Conservation (phyloP, 2,888 invertebrate species). For the Brachyptera risi region DNA sequence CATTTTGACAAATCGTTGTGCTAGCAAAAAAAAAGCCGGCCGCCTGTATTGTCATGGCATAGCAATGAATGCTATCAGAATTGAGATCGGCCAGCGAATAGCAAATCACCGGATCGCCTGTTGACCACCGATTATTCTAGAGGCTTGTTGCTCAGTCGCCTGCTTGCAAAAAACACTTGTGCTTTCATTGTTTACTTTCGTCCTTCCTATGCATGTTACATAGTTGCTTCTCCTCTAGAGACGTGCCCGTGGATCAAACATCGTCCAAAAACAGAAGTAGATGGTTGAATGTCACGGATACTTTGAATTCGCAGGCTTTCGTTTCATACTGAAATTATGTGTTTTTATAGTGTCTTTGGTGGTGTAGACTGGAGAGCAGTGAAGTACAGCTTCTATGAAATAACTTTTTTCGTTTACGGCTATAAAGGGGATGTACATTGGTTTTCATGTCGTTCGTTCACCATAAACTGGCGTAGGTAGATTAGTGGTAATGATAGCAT, state of each 20-base stretch:
- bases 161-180: conserved; percentile 10
- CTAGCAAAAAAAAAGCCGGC: neutral
- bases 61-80: neutral
- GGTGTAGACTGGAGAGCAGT: too few species aligned
- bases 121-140: conserved; percentile 16
- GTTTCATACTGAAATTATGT: neutral
- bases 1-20: conserved; percentile 12
- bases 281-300: neutral
- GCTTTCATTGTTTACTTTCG: conserved; percentile 16
- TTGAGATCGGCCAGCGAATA: too few species aligned
- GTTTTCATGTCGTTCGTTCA: too few species aligned
- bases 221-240: neutral
- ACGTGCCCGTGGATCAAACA: neutral
- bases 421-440: too few species aligned
- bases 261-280: neutral
- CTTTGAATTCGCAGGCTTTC: neutral
- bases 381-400: too few species aligned
- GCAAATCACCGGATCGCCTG: conserved; percentile 27
- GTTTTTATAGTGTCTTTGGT: neutral
- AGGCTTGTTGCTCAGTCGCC: too few species aligned
- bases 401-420: too few species aligned
- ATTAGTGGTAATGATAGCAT: too few species aligned
- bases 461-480: too few species aligned
- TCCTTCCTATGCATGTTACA: neutral
- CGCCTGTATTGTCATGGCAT: neutral